Conservation (phyloP, 2,113 vertebrate genomes). For the Anthoscopus minutus region DNA sequence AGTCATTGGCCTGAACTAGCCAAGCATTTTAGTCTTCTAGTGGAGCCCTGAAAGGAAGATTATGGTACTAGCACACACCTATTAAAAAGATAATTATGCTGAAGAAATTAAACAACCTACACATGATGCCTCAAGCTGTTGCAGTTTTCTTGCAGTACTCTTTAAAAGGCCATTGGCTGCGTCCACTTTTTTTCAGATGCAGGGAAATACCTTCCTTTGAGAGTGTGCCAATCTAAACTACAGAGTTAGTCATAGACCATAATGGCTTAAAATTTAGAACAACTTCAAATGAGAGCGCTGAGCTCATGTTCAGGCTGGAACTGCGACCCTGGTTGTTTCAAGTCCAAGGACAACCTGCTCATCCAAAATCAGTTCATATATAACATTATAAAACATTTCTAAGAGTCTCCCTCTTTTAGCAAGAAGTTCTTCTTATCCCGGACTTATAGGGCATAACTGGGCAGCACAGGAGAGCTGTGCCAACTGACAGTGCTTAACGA, state of each 20-base stretch:
- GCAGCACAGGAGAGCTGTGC: background rate
- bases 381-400: background rate
- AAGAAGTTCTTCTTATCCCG: background rate
- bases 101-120: slow-evolving; percentile 9
- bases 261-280: background rate
- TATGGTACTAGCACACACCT: background rate
- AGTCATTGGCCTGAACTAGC: background rate
- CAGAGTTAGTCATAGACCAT: slow-evolving; percentile 25
- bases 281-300: background rate
- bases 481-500: background rate
- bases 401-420: background rate
- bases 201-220: slow-evolving; percentile 37
- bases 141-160: background rate
- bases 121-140: background rate
- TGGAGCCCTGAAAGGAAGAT: background rate
- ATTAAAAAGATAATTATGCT: slow-evolving; percentile 9
- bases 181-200: background rate
- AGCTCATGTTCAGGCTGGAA: slow-evolving; percentile 29
- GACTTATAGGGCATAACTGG: background rate
- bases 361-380: background rate
- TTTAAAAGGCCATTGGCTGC: background rate
- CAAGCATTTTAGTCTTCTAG: background rate
- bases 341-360: background rate
- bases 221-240: background rate
- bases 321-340: background rate